Percentiles rank a stretch among this genome's conserved stretches.
Conservation (phyloP, 37 sponge, comb jelly and placozoan species). For the Oopsacas minuta region DNA sequence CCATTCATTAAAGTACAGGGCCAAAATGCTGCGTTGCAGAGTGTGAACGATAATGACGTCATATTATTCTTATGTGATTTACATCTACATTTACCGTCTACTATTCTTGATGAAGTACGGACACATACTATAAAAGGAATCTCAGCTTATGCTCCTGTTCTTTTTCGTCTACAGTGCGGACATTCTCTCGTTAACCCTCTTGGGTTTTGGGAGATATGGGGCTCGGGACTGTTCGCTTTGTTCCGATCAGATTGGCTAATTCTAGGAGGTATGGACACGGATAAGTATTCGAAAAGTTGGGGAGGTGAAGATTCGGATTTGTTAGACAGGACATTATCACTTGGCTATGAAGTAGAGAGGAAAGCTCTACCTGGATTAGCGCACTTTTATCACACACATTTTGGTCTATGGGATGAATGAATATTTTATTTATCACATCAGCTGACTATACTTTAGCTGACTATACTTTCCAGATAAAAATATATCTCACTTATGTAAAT, state of each 20-base stretch:
- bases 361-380: not conserved
- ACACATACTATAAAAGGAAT: not conserved
- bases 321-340: not conserved
- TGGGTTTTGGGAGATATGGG: slow-evolving; percentile 9
- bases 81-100: not conserved
- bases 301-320: slow-evolving; percentile 13
- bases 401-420: not conserved
- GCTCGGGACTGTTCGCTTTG: not conserved
- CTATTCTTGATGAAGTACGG: not conserved
- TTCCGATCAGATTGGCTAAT: not conserved
- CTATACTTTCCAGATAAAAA: too few species aligned
- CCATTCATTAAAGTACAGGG: not conserved
- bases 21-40: not conserved
- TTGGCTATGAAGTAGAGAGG: not conserved
- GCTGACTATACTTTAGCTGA: too few species aligned
- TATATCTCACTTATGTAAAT: too few species aligned
- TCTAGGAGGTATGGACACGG: not conserved
- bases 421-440: not conserved
- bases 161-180: not conserved
- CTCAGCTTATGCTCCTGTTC: not conserved
- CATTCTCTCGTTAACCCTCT: not conserved
- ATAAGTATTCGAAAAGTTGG: not conserved
- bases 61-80: not conserved
- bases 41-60: not conserved
- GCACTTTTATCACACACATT: not conserved